A percentile compares a stretch with the other conserved stretches of the same genome.
These are phyloP conservation scores for Rutpela maculata DNA, from an alignment of 2,888 invertebrate genomes.

Conservation along the genomic window DNA sequence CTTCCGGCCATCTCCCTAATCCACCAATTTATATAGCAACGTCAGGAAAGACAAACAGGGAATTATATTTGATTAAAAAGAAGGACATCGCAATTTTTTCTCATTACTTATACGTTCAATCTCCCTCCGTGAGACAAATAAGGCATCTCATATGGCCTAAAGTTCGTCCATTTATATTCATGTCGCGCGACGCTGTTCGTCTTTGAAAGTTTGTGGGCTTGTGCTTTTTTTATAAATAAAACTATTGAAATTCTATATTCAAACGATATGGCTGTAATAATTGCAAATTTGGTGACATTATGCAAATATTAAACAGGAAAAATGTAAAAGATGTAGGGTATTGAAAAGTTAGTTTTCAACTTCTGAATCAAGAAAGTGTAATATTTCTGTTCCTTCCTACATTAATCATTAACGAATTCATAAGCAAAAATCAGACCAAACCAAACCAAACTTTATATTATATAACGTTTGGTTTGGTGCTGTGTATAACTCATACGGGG, in stretches of 20 bases:
- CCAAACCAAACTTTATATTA: too few species aligned
- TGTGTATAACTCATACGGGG: too few species aligned
- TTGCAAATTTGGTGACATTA: not conserved
- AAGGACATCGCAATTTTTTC: not conserved
- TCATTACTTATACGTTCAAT: not conserved
- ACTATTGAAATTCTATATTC: not conserved
- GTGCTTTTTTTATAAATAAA: not conserved
- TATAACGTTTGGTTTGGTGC: too few species aligned
- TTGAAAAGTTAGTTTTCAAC: too few species aligned
- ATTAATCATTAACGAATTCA: too few species aligned
- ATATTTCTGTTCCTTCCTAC: too few species aligned
- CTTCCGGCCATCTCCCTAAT: not conserved
- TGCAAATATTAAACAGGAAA: not conserved
- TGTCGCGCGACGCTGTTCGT: not conserved
- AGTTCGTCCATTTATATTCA: not conserved
- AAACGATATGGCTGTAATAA: not conserved
- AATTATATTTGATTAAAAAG: not conserved
- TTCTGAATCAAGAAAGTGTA: too few species aligned
- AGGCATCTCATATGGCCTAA: not conserved
- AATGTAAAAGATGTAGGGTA: not conserved
- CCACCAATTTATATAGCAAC: not conserved
- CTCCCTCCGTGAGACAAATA: not conserved
- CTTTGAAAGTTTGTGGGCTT: not conserved
- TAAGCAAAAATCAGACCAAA: too few species aligned
- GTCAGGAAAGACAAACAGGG: not conserved